Evolutionary conservation across 92 coral and sea anemone genomes (phyloP).

Genomic region (Muricea muricata): DNA sequence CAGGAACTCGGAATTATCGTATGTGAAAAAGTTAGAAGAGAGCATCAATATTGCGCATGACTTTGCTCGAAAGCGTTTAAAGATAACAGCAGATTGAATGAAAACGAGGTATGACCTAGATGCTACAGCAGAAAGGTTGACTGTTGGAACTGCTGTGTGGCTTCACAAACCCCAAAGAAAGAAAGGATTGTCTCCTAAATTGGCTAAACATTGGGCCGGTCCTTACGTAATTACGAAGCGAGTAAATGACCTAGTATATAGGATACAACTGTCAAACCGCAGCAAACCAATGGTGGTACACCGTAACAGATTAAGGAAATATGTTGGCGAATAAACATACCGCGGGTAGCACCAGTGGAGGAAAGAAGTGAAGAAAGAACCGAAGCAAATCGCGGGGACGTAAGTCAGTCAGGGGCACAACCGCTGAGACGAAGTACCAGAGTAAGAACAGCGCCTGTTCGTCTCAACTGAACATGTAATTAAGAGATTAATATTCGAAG

Average conservation of each 20-base stretch:
- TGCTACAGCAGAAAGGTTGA: not conserved
- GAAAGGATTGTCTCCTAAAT: constrained; percentile 49
- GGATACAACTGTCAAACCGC: not conserved
- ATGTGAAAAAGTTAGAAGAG: constrained; percentile 14
- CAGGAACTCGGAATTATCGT: not conserved
- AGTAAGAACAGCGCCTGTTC: not conserved
- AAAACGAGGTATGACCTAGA: constrained; percentile 44
- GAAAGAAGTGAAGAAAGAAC: not conserved
- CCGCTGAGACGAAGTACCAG: not conserved
- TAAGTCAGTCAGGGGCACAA: too few relatives aligned
- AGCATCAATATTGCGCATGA: constrained; percentile 18
- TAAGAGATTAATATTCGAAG: too few relatives aligned
- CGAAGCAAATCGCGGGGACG: too few relatives aligned
- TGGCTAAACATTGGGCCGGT: constrained; percentile 50
- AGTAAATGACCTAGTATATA: not conserved
- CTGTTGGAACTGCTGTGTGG: constrained; percentile 26
- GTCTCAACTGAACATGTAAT: too few relatives aligned
- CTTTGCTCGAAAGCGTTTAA: constrained; percentile 41
- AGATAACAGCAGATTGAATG: constrained; percentile 16
- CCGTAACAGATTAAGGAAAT: not conserved
- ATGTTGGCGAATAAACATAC: not conserved
- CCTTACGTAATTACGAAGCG: constrained; percentile 20
- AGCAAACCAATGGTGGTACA: not conserved
- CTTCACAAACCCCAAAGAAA: constrained; percentile 48
- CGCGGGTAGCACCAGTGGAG: not conserved